Evolutionary conservation across 2,113 vertebrate species (phyloP).

Genomic region (Neolamprologus tretocephalus): DNA sequence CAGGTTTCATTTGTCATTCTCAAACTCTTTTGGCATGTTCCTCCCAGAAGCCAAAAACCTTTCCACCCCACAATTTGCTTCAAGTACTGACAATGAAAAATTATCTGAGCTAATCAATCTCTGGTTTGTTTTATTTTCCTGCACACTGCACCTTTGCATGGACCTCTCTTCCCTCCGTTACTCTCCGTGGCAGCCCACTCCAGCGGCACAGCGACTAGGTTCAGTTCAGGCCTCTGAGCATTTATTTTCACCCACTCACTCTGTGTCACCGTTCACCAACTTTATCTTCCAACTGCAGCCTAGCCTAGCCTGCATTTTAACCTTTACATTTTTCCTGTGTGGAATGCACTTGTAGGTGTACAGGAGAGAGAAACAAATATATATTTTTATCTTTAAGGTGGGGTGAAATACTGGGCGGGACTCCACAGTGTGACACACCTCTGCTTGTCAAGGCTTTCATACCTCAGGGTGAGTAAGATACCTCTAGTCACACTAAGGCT

Average conservation of each 20-base stretch:
- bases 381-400: conserved; percentile 35
- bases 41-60: background rate
- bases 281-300: background rate
- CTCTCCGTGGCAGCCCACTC: background rate
- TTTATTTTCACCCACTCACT: background rate
- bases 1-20: background rate
- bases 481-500: background rate
- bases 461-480: background rate
- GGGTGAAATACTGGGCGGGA: conserved; percentile 18
- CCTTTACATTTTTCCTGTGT: background rate
- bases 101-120: background rate
- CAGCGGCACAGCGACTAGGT: background rate
- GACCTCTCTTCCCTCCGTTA: background rate
- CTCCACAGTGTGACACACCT: conserved; percentile 29
- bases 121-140: background rate
- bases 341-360: background rate
- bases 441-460: background rate
- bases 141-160: background rate
- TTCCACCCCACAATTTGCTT: background rate
- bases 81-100: background rate
- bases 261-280: background rate
- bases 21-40: background rate
- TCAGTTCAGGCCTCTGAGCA: background rate
- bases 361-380: background rate
- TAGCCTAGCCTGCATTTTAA: background rate